Evolutionary conservation across 1,140 invertebrate genomes (phyloP).

Genomic region (Pseudoatta argentina): DNA sequence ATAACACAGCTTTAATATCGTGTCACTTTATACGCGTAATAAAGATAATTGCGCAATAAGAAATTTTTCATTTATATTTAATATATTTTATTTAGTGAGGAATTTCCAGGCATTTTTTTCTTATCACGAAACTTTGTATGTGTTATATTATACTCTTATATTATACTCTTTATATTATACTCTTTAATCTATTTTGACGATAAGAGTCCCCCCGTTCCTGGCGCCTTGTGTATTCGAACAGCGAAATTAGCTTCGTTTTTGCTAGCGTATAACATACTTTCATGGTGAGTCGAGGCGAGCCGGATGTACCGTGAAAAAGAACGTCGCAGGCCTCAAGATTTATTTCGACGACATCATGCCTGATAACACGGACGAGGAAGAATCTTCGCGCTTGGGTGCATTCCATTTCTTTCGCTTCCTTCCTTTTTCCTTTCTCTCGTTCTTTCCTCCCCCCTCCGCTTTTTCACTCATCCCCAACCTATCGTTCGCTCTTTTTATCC

Average conservation of each 20-base stretch:
- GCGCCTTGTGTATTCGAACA: conserved; percentile 29
- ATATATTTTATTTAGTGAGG: not conserved
- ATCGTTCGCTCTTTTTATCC: conserved; percentile 24
- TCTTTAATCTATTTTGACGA: not conserved
- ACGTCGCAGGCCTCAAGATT: conserved; percentile 46
- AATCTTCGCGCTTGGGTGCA: conserved; percentile 55
- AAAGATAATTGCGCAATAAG: not conserved
- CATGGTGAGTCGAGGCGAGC: conserved; percentile 21
- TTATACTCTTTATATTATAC: too few species aligned
- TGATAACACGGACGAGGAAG: conserved; percentile 63
- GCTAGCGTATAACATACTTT: conserved; percentile 43
- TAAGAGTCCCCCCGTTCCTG: not conserved
- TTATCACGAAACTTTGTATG: not conserved
- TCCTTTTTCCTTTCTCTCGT: conserved; percentile 32
- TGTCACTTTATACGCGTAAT: not conserved
- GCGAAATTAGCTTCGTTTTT: conserved; percentile 54
- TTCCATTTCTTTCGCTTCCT: conserved; percentile 57
- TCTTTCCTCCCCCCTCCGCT: not conserved
- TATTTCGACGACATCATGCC: conserved; percentile 63
- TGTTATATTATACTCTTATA: not conserved
- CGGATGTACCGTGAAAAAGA: conserved; percentile 38
- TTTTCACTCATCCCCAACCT: not conserved
- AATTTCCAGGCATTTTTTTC: not conserved
- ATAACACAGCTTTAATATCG: not conserved
- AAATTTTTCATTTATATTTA: conserved; percentile 14